Conservation (phyloP, 1,140 invertebrate species). For the Choristoneura fumiferana region DNA sequence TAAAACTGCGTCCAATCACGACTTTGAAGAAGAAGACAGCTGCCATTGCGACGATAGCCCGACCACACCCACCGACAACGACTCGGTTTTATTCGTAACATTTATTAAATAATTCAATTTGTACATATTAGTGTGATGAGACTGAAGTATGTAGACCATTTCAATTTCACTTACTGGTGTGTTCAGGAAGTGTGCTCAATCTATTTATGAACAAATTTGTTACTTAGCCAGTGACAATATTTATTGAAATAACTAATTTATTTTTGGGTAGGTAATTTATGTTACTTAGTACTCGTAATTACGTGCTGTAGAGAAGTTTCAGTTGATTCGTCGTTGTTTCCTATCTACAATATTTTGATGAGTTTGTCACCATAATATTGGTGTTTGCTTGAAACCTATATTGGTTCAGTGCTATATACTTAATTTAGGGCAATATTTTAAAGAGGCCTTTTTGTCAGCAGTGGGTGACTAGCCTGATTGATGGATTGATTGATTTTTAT, state of each 20-base stretch:
- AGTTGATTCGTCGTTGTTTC: conserved; percentile 33
- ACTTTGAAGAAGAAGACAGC: conserved; percentile 79
- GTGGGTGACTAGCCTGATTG: no score
- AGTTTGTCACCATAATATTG: conserved; percentile 17
- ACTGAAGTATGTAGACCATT: conserved; percentile 69
- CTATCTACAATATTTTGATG: conserved; percentile 19
- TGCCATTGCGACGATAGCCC: conserved; percentile 66
- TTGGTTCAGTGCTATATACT: conserved; percentile 13
- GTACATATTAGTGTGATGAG: conserved; percentile 77
- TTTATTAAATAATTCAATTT: conserved; percentile 61
- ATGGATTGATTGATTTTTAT: not conserved
- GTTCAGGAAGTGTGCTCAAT: conserved; percentile 53
- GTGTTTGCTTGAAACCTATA: conserved; percentile 14
- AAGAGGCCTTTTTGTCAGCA: no score
- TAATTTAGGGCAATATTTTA: conserved; percentile 22
- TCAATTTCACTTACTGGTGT: conserved; percentile 47
- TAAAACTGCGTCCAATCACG: conserved; percentile 85
- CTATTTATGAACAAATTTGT: conserved; percentile 35
- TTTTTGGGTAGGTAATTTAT: not conserved
- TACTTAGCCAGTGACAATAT: not conserved
- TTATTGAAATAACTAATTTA: not conserved
- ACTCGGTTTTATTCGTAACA: conserved; percentile 73
- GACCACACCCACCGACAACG: conserved; percentile 55
- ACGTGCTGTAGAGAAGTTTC: conserved; percentile 23
- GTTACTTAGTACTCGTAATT: not conserved